Conservation (phyloP, 2,113 vertebrate genomes). For the Natator depressus region DNA sequence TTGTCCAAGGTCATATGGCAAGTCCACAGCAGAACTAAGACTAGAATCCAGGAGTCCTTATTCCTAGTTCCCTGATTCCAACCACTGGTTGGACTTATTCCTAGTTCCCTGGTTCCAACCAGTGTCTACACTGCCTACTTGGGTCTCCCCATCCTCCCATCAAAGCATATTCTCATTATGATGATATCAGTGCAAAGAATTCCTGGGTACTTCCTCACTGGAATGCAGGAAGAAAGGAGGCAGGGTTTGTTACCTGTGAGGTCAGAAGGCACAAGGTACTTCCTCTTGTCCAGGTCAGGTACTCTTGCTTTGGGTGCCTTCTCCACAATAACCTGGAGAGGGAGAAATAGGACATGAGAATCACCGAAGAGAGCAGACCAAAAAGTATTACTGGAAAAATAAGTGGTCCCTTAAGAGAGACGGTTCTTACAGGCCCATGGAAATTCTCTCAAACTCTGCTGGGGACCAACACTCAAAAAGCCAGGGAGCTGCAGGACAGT, state of each 20-base stretch:
- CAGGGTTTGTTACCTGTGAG: constrained; percentile 87
- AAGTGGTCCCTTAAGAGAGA: not conserved
- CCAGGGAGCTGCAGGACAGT: not conserved
- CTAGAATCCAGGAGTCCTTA: not conserved
- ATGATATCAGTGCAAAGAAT: not conserved
- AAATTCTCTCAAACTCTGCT: not conserved
- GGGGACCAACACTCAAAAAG: not conserved
- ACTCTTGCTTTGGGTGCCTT: constrained; percentile 93
- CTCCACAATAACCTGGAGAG: constrained; percentile 93
- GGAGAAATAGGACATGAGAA: not conserved
- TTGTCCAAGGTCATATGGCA: not conserved
- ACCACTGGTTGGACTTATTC: not conserved
- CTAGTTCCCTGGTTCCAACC: not conserved
- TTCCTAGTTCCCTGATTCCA: not conserved
- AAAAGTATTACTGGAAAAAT: not conserved
- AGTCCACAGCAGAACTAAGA: not conserved
- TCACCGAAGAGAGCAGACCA: not conserved
- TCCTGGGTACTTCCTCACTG: not conserved
- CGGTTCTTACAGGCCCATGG: not conserved
- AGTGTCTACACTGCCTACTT: not conserved
- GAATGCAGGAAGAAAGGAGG: not conserved
- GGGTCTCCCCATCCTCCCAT: not conserved
- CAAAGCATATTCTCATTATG: not conserved
- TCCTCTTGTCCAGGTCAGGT: constrained; percentile 97
- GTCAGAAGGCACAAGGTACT: constrained; percentile 96